phyloP scores from a whole-genome alignment of 2,113 vertebrate genomes.

The Orientallactaga bullata region DNA sequence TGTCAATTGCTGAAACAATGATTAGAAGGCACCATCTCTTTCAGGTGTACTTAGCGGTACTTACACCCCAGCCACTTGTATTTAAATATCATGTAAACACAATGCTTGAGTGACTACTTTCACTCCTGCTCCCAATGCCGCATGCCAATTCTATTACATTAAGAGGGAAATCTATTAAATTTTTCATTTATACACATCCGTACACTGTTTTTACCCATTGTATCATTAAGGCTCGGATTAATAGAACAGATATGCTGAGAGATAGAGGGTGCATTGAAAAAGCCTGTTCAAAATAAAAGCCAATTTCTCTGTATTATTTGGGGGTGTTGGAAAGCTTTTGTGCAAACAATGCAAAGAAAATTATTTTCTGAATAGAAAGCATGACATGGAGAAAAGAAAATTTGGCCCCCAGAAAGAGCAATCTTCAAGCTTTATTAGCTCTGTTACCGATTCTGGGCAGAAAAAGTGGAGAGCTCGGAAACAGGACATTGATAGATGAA shows the following conservation, averaged over 20 bases:
- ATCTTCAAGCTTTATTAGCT: slow-evolving; percentile 80
- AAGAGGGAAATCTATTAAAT: slow-evolving; percentile 92
- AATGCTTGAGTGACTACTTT: slow-evolving; percentile 91
- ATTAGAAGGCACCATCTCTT: slow-evolving; percentile 91
- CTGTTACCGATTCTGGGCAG: slow-evolving; percentile 74
- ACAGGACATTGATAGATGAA: slow-evolving; percentile 53
- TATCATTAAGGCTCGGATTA: slow-evolving; percentile 89
- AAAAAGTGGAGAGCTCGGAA: slow-evolving; percentile 56
- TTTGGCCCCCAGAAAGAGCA: slow-evolving; percentile 74
- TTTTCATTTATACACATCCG: slow-evolving; percentile 91
- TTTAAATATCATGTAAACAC: slow-evolving; percentile 92
- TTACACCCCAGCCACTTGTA: slow-evolving; percentile 90
- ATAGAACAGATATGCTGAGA: slow-evolving; percentile 88
- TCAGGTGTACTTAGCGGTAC: slow-evolving; percentile 92
- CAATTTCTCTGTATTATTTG: slow-evolving; percentile 88
- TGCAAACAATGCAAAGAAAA: slow-evolving; percentile 88
- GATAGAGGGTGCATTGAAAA: slow-evolving; percentile 84
- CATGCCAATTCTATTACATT: slow-evolving; percentile 91
- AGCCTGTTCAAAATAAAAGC: slow-evolving; percentile 87
- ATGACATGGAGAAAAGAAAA: slow-evolving; percentile 74
- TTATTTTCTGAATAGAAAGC: slow-evolving; percentile 86
- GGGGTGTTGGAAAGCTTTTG: slow-evolving; percentile 87
- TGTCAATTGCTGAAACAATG: slow-evolving; percentile 93
- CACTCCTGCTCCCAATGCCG: slow-evolving; percentile 85
- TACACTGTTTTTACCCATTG: slow-evolving; percentile 90